These are phyloP conservation scores for Epinephelus fuscoguttatus DNA, from an alignment of 2,113 vertebrate genomes.

Conservation along the genomic window DNA sequence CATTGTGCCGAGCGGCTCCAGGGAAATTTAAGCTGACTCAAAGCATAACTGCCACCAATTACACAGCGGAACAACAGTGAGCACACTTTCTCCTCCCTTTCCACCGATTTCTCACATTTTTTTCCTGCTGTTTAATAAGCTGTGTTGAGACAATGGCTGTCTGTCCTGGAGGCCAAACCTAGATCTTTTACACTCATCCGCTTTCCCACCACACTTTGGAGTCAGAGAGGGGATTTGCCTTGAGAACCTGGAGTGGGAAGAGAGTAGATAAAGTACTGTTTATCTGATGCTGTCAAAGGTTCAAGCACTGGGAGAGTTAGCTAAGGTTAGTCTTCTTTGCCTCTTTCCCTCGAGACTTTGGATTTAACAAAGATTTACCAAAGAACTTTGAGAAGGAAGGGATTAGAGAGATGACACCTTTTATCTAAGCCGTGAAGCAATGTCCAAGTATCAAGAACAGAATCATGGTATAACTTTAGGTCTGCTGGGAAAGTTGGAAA, in stretches of 20 bases:
- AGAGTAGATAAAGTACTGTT: slow-evolving; percentile 46
- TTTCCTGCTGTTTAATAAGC: slow-evolving; percentile 12
- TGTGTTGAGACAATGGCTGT: slow-evolving; percentile 31
- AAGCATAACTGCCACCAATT: slow-evolving; percentile 18
- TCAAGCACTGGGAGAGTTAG: slow-evolving; percentile 36
- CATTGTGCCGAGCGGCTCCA: neutral
- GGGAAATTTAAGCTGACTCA: slow-evolving; percentile 18
- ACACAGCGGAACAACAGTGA: slow-evolving; percentile 13
- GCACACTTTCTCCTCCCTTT: neutral
- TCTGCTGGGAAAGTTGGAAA: slow-evolving; percentile 1
- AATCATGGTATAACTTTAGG: neutral
- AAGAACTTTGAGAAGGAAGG: slow-evolving; percentile 26
- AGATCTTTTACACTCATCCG: slow-evolving; percentile 32
- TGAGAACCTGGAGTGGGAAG: slow-evolving; percentile 45
- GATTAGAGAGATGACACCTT: slow-evolving; percentile 46
- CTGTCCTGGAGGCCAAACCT: slow-evolving; percentile 40
- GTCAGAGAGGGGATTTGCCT: slow-evolving; percentile 60
- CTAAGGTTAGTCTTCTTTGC: slow-evolving; percentile 29
- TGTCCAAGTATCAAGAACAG: neutral
- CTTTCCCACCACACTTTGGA: slow-evolving; percentile 57
- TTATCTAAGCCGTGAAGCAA: slow-evolving; percentile 18
- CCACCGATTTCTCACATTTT: neutral
- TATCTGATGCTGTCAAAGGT: slow-evolving; percentile 64
- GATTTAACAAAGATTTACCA: slow-evolving; percentile 52
- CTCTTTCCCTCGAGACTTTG: slow-evolving; percentile 39